Base-by-base conservation (phyloP, 2,797 vertebrate genomes). In the Myioborus miniatus region DNA sequence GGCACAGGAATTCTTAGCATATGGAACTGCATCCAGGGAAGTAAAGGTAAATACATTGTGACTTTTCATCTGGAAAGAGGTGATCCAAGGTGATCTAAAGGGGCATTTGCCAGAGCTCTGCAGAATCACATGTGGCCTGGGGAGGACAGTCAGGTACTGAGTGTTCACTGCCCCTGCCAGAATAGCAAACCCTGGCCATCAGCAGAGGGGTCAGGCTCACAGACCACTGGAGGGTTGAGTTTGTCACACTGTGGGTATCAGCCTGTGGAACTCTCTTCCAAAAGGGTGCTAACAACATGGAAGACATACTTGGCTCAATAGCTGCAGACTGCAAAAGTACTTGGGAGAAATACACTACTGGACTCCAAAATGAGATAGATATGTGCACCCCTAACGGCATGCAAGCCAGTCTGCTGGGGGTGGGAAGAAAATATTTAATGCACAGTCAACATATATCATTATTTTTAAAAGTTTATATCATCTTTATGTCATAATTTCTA, bases 61-160 rank as follows among this genome's bases (percentile, higher is more conserved):
- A 43, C 34, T 69, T 72, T 53, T 67, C 62, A 67, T 12, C 47
- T 52, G 37, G 70, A 75, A 86, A 76, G 46, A 78, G 13, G 41
- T 39, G 69, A 67, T 32, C 49, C 55, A 69, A 67, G 39, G 46
- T 14, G 56, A 88, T n/a, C 53, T 23, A 62, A 68, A 39, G 16
- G 30, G 85, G 46, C 58, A 52, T 59, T 60, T 91, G 19, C 24
- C 46, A 58, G 43, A 88, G 64, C 27, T 87, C 72, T 78, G 79
- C 65, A 91, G 78, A 71, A 71, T 71, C 87, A 26, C 0, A 3
- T 13, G 8, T 30, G 47, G 55, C 63, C 80, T 78, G 55, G 69
- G 79, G 89, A 91, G 47, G 65, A 78, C 87, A 69, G 82, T 0
- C 20, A 11, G 46, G 56, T 37, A 70, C 7, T 32, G 60, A 62